Percentiles rank a stretch among this genome's conserved stretches.
phyloP scores from a whole-genome alignment of 2,113 vertebrate genomes.

The Raphicerus campestris region DNA sequence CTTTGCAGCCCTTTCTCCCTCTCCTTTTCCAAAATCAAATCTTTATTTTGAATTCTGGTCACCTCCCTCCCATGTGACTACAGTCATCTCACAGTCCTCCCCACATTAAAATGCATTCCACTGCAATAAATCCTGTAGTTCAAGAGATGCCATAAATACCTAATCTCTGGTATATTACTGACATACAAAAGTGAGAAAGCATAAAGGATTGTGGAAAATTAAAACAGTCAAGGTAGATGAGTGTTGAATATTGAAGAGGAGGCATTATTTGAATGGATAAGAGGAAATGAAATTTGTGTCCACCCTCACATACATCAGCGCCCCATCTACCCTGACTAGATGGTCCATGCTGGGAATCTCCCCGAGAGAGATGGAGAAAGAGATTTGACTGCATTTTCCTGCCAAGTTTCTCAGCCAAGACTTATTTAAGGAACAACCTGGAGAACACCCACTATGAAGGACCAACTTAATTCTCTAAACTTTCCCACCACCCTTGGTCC shows the following conservation, averaged over 20 bases:
- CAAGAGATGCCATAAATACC: slow-evolving; percentile 12
- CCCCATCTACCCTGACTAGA: not conserved
- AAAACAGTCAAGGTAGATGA: slow-evolving; percentile 18
- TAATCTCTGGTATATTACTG: slow-evolving; percentile 36
- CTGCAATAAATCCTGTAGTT: slow-evolving; percentile 39
- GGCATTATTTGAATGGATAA: not conserved
- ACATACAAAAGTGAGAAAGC: slow-evolving; percentile 52
- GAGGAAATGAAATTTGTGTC: not conserved
- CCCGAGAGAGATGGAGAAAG: not conserved
- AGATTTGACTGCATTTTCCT: not conserved
- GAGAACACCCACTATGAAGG: not conserved
- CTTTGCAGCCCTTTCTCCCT: not conserved
- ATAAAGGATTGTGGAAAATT: slow-evolving; percentile 49
- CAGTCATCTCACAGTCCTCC: not conserved
- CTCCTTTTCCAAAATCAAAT: not conserved
- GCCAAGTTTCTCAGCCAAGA: not conserved
- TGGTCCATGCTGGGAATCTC: not conserved
- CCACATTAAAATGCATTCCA: slow-evolving; percentile 21
- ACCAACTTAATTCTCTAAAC: not conserved
- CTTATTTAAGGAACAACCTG: not conserved
- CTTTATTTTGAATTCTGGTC: slow-evolving; percentile 41
- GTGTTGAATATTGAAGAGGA: not conserved
- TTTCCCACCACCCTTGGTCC: not conserved
- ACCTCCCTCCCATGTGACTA: not conserved
- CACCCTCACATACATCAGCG: not conserved